Evolutionary conservation across 2,113 vertebrate genomes (phyloP).

Genomic region (Cynopterus brachyotis): DNA sequence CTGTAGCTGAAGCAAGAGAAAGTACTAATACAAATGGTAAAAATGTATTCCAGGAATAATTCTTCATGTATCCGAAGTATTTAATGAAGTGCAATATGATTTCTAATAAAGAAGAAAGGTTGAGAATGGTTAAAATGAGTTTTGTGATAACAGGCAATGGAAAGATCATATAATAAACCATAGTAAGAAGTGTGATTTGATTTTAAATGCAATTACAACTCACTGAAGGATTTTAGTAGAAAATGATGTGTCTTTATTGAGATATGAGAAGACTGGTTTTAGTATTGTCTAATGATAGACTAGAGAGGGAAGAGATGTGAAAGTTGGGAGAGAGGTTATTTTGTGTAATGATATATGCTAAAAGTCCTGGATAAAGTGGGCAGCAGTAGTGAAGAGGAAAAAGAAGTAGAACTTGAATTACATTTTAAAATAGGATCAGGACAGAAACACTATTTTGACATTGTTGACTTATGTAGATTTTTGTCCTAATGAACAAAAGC

Average conservation of each 20-base stretch:
- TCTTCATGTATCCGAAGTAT: neutral
- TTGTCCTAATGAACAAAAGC: neutral
- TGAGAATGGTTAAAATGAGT: neutral
- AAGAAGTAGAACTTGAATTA: neutral
- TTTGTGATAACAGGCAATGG: neutral
- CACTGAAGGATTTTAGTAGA: neutral
- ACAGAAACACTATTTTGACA: neutral
- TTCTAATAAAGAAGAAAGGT: neutral
- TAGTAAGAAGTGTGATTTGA: neutral
- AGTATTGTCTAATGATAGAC: neutral
- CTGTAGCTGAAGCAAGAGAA: neutral
- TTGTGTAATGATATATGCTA: neutral
- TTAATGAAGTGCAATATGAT: neutral
- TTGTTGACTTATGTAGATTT: neutral
- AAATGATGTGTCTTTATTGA: neutral
- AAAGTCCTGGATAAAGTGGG: neutral
- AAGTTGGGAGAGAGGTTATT: neutral
- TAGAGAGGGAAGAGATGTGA: neutral
- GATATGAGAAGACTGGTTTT: neutral
- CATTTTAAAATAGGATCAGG: neutral
- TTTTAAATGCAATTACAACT: neutral
- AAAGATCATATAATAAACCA: neutral
- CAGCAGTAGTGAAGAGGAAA: neutral
- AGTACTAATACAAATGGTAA: neutral
- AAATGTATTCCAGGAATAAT: neutral